phyloP scores from a whole-genome alignment of 2,797 vertebrate species.

The Leuciscus waleckii region DNA sequence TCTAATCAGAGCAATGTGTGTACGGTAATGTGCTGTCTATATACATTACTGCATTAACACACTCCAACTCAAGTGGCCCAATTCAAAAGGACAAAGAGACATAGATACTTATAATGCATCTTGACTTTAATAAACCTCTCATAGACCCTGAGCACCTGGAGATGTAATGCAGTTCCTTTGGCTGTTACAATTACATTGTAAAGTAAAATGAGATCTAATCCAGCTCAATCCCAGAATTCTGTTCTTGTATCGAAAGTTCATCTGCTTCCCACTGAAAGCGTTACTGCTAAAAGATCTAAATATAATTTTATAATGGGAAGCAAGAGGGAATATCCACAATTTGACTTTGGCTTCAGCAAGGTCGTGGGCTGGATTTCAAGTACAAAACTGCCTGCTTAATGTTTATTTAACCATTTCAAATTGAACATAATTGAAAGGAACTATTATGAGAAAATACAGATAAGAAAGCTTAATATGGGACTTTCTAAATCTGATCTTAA shows the following conservation, averaged over 20 bases:
- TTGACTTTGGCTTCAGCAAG: slow-evolving; percentile 55
- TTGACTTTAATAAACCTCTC: slow-evolving; percentile 35
- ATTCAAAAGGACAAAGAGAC: slow-evolving; percentile 32
- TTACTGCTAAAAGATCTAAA: slow-evolving; percentile 57
- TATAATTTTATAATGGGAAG: slow-evolving; percentile 51
- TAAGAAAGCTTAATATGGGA: not conserved
- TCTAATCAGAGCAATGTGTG: slow-evolving; percentile 32
- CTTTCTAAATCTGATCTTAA: slow-evolving; percentile 1
- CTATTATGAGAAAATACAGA: slow-evolving; percentile 34
- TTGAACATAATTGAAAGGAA: slow-evolving; percentile 35
- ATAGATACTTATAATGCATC: slow-evolving; percentile 19
- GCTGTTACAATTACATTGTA: not conserved
- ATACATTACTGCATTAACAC: slow-evolving; percentile 42
- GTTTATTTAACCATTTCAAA: slow-evolving; percentile 36
- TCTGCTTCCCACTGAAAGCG: slow-evolving; percentile 56
- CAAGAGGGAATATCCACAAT: slow-evolving; percentile 49
- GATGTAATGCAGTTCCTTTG: slow-evolving; percentile 5
- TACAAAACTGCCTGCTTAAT: slow-evolving; percentile 14
- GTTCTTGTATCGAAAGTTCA: slow-evolving; percentile 35
- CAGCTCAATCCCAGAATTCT: slow-evolving; percentile 1
- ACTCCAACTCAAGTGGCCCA: slow-evolving; percentile 36
- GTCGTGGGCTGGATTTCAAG: slow-evolving; percentile 54
- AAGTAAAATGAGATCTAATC: not conserved
- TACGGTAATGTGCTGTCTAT: slow-evolving; percentile 27
- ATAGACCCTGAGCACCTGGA: slow-evolving; percentile 18